Percentiles rank a stretch among this genome's conserved stretches.
Evolutionary conservation across 1,140 invertebrate species (phyloP).

Genomic region (Caenorhabditis latens): DNA sequence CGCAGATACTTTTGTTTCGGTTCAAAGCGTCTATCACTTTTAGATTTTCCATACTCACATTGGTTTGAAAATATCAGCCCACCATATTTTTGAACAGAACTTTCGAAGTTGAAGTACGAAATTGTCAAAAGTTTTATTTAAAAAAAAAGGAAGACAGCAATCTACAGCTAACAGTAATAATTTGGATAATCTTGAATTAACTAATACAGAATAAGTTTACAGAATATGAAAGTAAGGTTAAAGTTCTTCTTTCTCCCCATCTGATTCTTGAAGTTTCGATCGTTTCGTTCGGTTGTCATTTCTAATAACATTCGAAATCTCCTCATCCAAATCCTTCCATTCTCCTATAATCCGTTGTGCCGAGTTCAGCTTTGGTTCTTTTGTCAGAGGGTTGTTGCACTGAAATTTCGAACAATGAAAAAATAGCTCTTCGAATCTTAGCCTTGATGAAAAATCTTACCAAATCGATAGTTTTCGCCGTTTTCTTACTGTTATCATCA

Average conservation of each 20-base stretch:
- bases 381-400: constrained; percentile 99
- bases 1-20: constrained; percentile 38
- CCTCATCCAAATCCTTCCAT: constrained; percentile 95
- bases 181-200: not conserved
- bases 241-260: not conserved
- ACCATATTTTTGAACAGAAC: not conserved
- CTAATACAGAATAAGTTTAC: not conserved
- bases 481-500: constrained; percentile 87
- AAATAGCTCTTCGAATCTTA: not conserved
- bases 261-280: not conserved
- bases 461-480: constrained; percentile 98
- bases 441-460: constrained; percentile 76
- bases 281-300: not conserved
- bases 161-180: too few species aligned
- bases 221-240: not conserved
- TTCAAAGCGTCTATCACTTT: not conserved
- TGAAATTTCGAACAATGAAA: constrained; percentile 78
- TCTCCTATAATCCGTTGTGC: constrained; percentile 96
- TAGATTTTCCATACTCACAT: not conserved
- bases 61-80: not conserved
- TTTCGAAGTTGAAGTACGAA: not conserved
- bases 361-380: constrained; percentile 96
- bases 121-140: not conserved
- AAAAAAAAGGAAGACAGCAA: not conserved
- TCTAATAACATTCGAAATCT: constrained; percentile 86